Evolutionary conservation across 37 sponge, comb jelly and placozoan species (phyloP), one percentile per base, ranked within the genome.

Genomic region (Chondrosia reniformis): DNA sequence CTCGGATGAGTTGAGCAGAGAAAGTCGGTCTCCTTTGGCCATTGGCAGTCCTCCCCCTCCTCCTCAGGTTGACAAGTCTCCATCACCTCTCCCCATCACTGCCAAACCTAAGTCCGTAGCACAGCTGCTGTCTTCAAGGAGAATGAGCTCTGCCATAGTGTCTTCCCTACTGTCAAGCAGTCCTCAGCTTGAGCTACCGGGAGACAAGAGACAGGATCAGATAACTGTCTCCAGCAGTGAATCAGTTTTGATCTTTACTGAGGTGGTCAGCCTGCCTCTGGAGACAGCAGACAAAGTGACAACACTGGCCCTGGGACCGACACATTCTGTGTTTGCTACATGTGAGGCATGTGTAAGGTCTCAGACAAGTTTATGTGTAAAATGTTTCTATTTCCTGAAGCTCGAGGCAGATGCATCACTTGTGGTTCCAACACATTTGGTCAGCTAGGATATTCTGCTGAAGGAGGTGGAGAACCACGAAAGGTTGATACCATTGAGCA

Each of bases 391-490:
- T 76, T 46, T 33, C 21, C 17, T 59, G n/a, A 66, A 84, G 80
- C 84, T 10, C 2, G 52, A 0, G 88, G 88, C 10, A 77, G 83
- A 62, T 84, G 84, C 39, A 25, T 84, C 8, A 91, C 92, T 0
- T 72, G 79, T 78, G 92, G 94, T 28, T 74, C 79, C 61, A 93
- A 93, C 49, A 74, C 57, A 0, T 77, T 32, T 75, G 91, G 94
- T 0, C 94, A 93, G 77, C 79, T 93, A 33, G 94, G 91, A 3
- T 80, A 67, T 44, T 33, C 6, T 44, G 81, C 67, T 36, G 76
- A 64, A 27, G 57, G 45, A n/a, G 46, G 6, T 9, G 38, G 63
- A 3, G 76, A 59, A 21, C 63, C 80, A 8, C 62, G 79, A 45
- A 34, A 1, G 1, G 34, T 28, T 4, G 76, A 85, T 30, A 49